Evolutionary conservation across 2,797 vertebrate species (phyloP), one percentile per base, ranked within the genome.

Genomic region (Gambelia wislizenii): DNA sequence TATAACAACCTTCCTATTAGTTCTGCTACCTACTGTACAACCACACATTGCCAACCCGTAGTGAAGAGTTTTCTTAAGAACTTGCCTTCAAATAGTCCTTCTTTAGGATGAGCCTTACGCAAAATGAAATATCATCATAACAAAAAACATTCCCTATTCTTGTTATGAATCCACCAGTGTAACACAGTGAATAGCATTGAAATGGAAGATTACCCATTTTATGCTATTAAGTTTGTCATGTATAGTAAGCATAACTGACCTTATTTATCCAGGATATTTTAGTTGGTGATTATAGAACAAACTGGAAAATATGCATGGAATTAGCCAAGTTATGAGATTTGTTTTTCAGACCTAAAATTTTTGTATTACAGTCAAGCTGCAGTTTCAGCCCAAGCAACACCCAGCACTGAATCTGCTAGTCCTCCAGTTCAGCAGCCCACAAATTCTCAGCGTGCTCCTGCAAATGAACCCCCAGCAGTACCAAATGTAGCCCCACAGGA

Each of bases 291-390:
- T 76, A 56, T 27, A 39, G 36, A 67, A 18, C 56, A 30, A 20
- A 80, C 9, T 76, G 39, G 10, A 75, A 72, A 86, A 77, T 82
- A 82, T 10, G 36, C 6, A 20, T 47, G 13, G 7, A 76, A 44
- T 27, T 85, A 20, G 2, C 27, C 64, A 61, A 33, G 6, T 16
- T 47, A n/a, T 27, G 18, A 76, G 54, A 2, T 9, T 76, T 52
- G 9, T 67, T 86, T 39, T 20, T 83, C 47, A 81, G 59, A 30
- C 39, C 14, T 79, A 72, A 47, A 59, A 56, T 47, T 22, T 56
- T n/a, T 78, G 16, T 77, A 1, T 94, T 95, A 20, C 91, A 99
- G 98, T 95, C 98, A 98, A 92, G 96, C 98, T 90, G 98, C 98
- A 49, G 96, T 98, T 91, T 98, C 98, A 85, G 97, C 97, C 91